Conservation (phyloP, 2,797 vertebrate genomes). For the Phalloptychus januarius region DNA sequence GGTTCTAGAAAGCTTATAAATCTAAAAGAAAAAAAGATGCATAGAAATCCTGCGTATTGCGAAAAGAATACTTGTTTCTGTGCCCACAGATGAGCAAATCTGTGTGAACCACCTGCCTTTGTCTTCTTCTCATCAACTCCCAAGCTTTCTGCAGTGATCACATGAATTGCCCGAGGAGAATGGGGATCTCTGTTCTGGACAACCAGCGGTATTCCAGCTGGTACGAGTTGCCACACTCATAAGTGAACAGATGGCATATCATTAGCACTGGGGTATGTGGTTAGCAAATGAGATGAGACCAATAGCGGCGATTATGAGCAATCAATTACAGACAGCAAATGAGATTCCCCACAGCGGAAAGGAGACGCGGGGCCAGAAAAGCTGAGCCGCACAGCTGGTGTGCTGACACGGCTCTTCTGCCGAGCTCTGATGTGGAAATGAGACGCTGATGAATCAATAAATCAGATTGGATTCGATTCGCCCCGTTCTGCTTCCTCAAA, state of each 20-base stretch:
- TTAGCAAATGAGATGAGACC: conserved; percentile 55
- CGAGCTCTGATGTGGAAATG: conserved; percentile 8
- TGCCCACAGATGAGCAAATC: neutral
- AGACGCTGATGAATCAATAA: conserved; percentile 20
- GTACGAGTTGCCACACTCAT: conserved; percentile 45
- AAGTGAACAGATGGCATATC: conserved; percentile 65
- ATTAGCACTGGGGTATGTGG: conserved; percentile 37
- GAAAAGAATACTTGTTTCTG: neutral
- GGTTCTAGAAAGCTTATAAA: conserved; percentile 13
- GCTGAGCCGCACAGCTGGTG: conserved; percentile 23
- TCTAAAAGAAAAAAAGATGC: neutral
- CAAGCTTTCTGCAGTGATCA: neutral
- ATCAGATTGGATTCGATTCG: conserved; percentile 7
- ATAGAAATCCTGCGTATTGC: neutral
- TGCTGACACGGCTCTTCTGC: conserved; percentile 46
- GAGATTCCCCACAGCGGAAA: conserved; percentile 32
- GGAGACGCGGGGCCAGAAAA: conserved; percentile 51
- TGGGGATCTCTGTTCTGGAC: conserved; percentile 12
- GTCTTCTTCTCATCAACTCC: neutral
- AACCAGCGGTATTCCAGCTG: conserved; percentile 7
- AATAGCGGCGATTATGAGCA: conserved; percentile 49
- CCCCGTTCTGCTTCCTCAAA: neutral
- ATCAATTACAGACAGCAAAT: conserved; percentile 70
- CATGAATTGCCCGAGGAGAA: conserved; percentile 15
- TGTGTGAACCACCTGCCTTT: neutral